Evolutionary conservation across 2,888 invertebrate species (phyloP), one percentile per base, ranked within the genome.

Genomic region (Coleophora deauratella): DNA sequence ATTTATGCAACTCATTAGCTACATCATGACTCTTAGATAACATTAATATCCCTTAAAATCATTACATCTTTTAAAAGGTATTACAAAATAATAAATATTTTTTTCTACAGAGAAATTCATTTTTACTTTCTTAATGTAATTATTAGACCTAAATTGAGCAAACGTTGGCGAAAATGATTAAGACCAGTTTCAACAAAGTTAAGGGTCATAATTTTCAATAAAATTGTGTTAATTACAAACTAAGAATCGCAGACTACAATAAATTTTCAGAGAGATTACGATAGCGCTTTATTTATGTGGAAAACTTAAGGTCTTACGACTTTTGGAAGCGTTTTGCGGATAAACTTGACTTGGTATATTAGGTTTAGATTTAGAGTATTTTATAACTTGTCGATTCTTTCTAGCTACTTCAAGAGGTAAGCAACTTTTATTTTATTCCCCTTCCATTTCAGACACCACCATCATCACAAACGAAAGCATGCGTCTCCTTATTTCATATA

Each of bases 371-470:
- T 39, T 37, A 30, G 46, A 42, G 40, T 35, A 43, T 35, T 45
- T 44, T 51, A 49, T 21, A 51, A 40, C 33, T 32, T 37, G 42
- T 33, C 15, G 36, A 47, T 41, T 49, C 41, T 46, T 50, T 53
- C 37, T 52, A 51, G 47, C 50, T 31, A 27, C 36, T 33, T 31
- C 44, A 34, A 35, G 52, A 63, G 64, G 66, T 71, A 70, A 72
- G 69, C 59, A 58, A 65, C 49, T 47, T 52, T 62, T 62, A 50
- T 57, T 57, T 62, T 57, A 59, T 57, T 54, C 45, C 54, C 56
- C 67, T 75, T 60, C 56, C 65, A 63, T 84, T 82, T 81, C 84
- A 84, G 84, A 74, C 69, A 64, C 44, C 73, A 68, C 44, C 77
- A 66, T 48, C 78, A 71, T 45, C 71, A 75, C 71, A 77, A 75